Conservation (phyloP, 2,113 vertebrate genomes). For the Crypturellus undulatus region DNA sequence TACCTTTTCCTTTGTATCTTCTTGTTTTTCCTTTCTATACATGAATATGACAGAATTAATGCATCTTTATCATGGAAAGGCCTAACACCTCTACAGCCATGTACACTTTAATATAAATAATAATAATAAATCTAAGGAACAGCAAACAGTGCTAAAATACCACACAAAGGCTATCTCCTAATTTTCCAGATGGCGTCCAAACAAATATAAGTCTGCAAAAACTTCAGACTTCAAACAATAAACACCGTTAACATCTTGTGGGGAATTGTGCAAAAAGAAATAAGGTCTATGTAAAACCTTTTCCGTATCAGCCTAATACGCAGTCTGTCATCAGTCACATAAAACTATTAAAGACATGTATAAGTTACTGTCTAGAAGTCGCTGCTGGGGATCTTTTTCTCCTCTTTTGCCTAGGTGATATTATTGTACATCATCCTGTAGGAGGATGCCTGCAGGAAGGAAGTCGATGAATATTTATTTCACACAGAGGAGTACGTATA, state of each 20-base stretch:
- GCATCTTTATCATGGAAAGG: neutral
- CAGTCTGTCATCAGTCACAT: neutral
- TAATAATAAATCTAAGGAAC: accelerated
- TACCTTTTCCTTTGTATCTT: neutral
- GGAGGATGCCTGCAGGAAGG: neutral
- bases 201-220: neutral
- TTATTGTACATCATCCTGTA: neutral
- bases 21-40: neutral
- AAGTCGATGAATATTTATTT: neutral
- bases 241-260: neutral
- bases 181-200: neutral
- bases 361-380: neutral
- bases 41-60: neutral
- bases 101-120: no score
- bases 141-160: neutral
- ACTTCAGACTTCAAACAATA: neutral
- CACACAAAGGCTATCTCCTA: neutral
- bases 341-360: neutral
- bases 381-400: neutral
- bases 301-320: neutral
- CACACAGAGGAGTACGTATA: neutral
- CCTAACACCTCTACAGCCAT: neutral
- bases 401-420: neutral
- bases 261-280: neutral
- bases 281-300: neutral